Evolutionary conservation across 2,113 vertebrate species (phyloP).

Genomic region (Rhinolophus sinicus): DNA sequence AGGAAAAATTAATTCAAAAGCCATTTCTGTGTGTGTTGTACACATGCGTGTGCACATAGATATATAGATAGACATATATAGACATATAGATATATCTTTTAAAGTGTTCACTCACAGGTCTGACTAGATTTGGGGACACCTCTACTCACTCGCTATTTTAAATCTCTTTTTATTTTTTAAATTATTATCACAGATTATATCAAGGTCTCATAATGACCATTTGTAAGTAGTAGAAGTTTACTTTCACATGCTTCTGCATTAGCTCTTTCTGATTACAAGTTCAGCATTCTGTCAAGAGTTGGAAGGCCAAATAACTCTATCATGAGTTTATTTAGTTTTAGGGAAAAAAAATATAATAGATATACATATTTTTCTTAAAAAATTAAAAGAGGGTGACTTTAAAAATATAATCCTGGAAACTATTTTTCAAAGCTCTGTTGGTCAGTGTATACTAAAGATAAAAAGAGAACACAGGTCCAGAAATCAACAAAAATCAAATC

Average conservation of each 20-base stretch:
- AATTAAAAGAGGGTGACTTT: background rate
- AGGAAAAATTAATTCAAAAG: conserved; percentile 9
- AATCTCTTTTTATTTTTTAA: background rate
- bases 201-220: background rate
- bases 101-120: background rate
- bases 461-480: background rate
- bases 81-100: background rate
- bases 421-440: background rate
- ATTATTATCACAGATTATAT: background rate
- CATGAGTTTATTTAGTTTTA: background rate
- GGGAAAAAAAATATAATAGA: background rate
- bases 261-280: background rate
- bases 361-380: background rate
- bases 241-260: background rate
- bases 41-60: background rate
- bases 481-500: background rate
- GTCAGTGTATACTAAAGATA: background rate
- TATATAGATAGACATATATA: background rate
- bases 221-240: background rate
- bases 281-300: background rate
- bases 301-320: conserved; percentile 27
- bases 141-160: background rate
- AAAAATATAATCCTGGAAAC: conserved; percentile 22
- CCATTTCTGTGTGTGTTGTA: background rate
- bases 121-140: background rate